Evolutionary conservation across 2,888 invertebrate genomes (phyloP).

Genomic region (Melieria picta): DNA sequence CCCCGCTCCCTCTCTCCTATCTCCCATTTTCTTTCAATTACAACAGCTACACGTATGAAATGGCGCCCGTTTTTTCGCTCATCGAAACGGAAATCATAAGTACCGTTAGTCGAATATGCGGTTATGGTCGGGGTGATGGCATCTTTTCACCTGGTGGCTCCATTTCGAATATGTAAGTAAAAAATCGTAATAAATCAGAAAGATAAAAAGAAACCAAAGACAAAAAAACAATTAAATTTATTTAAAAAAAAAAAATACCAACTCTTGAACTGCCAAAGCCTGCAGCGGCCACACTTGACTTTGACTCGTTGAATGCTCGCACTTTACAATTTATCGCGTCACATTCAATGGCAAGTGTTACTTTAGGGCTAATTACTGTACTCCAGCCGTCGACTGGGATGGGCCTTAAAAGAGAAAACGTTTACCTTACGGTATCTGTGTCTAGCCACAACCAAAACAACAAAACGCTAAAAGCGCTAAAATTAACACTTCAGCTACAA

Average conservation of each 20-base stretch:
- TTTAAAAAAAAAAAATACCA: not conserved
- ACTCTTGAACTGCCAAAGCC: slow-evolving; percentile 6
- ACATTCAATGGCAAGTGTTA: slow-evolving; percentile 34
- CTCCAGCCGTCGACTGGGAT: not conserved
- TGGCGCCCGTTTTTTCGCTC: slow-evolving; percentile 81
- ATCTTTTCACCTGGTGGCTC: slow-evolving; percentile 85
- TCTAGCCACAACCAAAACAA: not conserved
- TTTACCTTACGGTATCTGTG: too few species aligned
- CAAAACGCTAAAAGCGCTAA: not conserved
- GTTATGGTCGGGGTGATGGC: slow-evolving; percentile 75
- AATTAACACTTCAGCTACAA: not conserved
- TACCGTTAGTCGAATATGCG: slow-evolving; percentile 71
- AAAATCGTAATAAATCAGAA: slow-evolving; percentile 12
- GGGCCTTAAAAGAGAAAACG: too few species aligned
- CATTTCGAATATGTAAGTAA: slow-evolving; percentile 73
- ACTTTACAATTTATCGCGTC: not conserved
- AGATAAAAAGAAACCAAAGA: not conserved
- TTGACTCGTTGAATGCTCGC: slow-evolving; percentile 17
- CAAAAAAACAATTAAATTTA: too few species aligned
- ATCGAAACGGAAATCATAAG: slow-evolving; percentile 75
- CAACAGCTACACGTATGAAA: slow-evolving; percentile 81
- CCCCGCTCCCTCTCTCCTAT: slow-evolving; percentile 1
- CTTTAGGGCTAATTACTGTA: slow-evolving; percentile 30
- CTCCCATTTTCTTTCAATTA: not conserved
- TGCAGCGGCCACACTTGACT: slow-evolving; percentile 22